These are phyloP conservation scores for Eulemur rubriventer DNA, from an alignment of 2,797 vertebrate genomes.

Conservation along the genomic window DNA sequence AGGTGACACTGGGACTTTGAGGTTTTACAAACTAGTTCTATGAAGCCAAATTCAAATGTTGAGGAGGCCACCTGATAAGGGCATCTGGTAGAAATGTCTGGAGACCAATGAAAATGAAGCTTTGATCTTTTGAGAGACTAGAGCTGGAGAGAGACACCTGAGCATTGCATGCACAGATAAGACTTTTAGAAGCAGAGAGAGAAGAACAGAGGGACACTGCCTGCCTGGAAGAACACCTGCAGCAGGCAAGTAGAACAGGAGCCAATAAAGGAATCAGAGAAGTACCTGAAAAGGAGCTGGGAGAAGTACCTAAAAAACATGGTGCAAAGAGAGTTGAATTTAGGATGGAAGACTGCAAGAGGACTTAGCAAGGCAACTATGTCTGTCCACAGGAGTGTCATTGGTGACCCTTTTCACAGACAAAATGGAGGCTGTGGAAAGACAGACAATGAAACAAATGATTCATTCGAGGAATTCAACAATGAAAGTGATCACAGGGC, in stretches of 20 bases:
- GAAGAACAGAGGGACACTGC: background rate
- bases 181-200: background rate
- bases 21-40: background rate
- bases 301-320: background rate
- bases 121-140: background rate
- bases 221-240: background rate
- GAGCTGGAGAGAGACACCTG: background rate
- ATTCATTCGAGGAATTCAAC: background rate
- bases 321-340: background rate
- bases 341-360: background rate
- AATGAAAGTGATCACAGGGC: background rate
- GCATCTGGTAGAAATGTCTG: background rate
- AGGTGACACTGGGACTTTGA: background rate
- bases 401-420: background rate
- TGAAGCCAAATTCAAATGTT: background rate
- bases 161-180: background rate
- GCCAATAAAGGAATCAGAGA: background rate
- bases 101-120: background rate
- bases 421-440: background rate
- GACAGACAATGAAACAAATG: background rate
- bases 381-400: background rate
- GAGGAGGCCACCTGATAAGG: background rate
- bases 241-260: background rate
- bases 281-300: background rate
- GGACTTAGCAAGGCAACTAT: background rate